phyloP scores from a whole-genome alignment of 2,888 invertebrate genomes.

The Cabera pusaria region DNA sequence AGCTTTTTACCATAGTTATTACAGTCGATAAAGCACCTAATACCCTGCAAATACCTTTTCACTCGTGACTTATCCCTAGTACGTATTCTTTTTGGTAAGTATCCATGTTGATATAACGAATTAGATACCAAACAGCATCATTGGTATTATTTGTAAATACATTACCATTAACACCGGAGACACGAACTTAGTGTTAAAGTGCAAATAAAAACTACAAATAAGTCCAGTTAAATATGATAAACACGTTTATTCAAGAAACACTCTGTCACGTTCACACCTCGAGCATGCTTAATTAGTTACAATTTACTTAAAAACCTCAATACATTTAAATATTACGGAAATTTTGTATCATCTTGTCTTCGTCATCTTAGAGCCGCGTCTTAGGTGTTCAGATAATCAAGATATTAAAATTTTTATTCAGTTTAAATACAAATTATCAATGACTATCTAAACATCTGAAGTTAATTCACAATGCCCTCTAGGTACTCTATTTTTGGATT shows the following conservation, averaged over 20 bases:
- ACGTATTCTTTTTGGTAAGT: too few species aligned
- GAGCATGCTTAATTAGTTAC: slow-evolving; percentile 58
- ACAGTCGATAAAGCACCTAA: too few species aligned
- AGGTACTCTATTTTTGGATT: slow-evolving; percentile 22
- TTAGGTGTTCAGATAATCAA: too few species aligned
- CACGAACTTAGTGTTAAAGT: slow-evolving; percentile 36
- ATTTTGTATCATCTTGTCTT: slow-evolving; percentile 11
- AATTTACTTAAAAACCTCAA: slow-evolving; percentile 40
- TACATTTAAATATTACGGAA: slow-evolving; percentile 25
- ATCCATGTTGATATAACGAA: not conserved
- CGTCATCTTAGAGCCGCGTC: too few species aligned
- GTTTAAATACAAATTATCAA: too few species aligned
- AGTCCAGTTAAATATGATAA: slow-evolving; percentile 64
- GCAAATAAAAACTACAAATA: slow-evolving; percentile 61
- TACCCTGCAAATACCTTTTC: too few species aligned
- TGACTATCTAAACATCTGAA: too few species aligned
- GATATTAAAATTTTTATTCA: too few species aligned
- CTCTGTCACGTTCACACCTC: slow-evolving; percentile 57
- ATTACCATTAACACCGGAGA: slow-evolving; percentile 17
- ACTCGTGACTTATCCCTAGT: too few species aligned
- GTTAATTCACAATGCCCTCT: too few species aligned
- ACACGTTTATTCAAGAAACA: slow-evolving; percentile 74
- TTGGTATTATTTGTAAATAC: slow-evolving; percentile 18
- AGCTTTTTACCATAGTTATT: too few species aligned
- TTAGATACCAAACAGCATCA: slow-evolving; percentile 7